A percentile compares a stretch with the other conserved stretches of the same genome.
These are phyloP conservation scores for Bombycilla garrulus DNA, from an alignment of 2,113 vertebrate species.

Conservation along the genomic window DNA sequence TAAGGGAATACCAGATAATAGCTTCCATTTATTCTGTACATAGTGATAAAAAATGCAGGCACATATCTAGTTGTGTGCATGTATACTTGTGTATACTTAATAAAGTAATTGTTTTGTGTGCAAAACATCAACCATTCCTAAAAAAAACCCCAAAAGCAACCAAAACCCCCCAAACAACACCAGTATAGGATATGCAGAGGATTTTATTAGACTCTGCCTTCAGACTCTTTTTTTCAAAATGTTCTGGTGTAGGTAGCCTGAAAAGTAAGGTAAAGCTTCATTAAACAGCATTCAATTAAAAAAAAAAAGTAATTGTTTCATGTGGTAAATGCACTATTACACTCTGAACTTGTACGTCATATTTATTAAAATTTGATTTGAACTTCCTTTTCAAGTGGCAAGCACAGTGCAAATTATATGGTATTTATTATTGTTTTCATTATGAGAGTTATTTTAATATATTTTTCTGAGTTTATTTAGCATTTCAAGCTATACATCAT, in stretches of 20 bases:
- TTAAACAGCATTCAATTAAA: conserved; percentile 60
- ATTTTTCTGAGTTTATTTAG: conserved; percentile 39
- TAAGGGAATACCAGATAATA: background rate
- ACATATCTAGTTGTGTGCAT: background rate
- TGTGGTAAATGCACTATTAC: background rate
- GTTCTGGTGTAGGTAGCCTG: conserved; percentile 1
- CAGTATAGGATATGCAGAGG: background rate
- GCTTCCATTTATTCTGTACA: background rate
- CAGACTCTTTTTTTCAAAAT: conserved; percentile 48
- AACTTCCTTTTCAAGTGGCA: conserved; percentile 3
- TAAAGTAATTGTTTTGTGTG: background rate
- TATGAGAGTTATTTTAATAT: background rate
- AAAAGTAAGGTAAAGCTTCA: conserved; percentile 66
- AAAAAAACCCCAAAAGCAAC: background rate
- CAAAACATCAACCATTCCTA: background rate
- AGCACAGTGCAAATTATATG: background rate
- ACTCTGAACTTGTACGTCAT: background rate
- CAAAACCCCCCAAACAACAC: background rate
- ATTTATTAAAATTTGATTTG: conserved; percentile 54
- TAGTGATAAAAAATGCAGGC: background rate
- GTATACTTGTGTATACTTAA: background rate
- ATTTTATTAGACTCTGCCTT: conserved; percentile 43
- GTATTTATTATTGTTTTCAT: conserved; percentile 19
- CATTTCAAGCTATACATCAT: conserved; percentile 17
- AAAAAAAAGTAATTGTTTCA: conserved; percentile 15